phyloP scores from a whole-genome alignment of 2,797 vertebrate species.

The Emydoidea blandingii region DNA sequence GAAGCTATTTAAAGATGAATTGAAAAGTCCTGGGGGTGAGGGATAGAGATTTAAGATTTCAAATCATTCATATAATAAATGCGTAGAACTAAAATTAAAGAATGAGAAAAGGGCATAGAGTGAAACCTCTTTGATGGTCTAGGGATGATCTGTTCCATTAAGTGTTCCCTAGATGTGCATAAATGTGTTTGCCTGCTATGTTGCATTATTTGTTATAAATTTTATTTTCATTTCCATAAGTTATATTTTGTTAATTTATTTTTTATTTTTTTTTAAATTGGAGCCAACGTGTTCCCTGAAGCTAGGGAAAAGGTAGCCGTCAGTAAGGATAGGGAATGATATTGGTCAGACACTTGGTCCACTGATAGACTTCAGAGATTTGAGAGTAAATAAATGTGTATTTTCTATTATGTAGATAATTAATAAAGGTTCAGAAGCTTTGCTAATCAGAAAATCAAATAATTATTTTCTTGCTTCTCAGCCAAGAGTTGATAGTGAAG shows the following conservation, averaged over 20 bases:
- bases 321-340: conserved; percentile 14
- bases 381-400: background rate
- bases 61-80: background rate
- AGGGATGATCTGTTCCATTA: conserved; percentile 7
- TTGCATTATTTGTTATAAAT: conserved; percentile 21
- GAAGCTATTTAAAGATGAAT: background rate
- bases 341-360: background rate
- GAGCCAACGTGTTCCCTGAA: conserved; percentile 40
- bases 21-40: background rate
- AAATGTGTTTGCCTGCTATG: background rate
- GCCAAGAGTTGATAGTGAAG: background rate
- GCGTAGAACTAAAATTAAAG: background rate
- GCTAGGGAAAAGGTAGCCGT: background rate
- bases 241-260: background rate
- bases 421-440: background rate
- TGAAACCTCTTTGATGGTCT: background rate
- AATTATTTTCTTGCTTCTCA: background rate
- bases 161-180: background rate
- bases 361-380: conserved; percentile 19
- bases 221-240: conserved; percentile 66
- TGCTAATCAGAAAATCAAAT: background rate
- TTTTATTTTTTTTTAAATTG: conserved; percentile 56
- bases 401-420: conserved; percentile 46
- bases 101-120: background rate
- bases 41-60: background rate